Conservation (phyloP, 2,797 vertebrate genomes). For the Eleutherodactylus coqui region DNA sequence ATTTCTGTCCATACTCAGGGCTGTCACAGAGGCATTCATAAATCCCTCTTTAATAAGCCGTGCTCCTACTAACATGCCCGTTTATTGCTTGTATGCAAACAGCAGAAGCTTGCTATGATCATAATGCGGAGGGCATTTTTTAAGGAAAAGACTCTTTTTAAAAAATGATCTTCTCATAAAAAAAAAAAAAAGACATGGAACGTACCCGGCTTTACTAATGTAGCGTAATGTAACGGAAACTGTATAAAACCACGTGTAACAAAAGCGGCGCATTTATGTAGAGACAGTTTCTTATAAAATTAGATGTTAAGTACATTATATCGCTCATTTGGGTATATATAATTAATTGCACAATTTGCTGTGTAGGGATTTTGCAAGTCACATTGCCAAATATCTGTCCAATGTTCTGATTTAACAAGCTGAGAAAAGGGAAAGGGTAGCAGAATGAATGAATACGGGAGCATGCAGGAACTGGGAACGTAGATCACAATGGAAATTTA, state of each 20-base stretch:
- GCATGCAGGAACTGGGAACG: background rate
- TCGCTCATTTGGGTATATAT: constrained; percentile 28
- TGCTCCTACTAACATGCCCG: constrained; percentile 47
- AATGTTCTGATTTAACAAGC: constrained; percentile 17
- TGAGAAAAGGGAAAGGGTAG: constrained; percentile 3
- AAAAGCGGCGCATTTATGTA: constrained; percentile 1
- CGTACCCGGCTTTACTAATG: no score
- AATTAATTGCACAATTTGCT: constrained; percentile 28
- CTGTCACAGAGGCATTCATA: constrained; percentile 61
- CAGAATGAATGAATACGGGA: background rate
- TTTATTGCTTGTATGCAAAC: constrained; percentile 58
- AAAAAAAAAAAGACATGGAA: constrained; percentile 9
- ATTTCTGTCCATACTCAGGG: constrained; percentile 62
- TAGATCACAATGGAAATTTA: background rate
- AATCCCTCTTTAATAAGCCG: constrained; percentile 62
- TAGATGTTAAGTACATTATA: constrained; percentile 19
- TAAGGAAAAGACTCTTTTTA: background rate
- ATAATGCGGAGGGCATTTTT: constrained; percentile 23
- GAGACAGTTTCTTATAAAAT: constrained; percentile 24
- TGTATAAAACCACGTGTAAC: constrained; percentile 8
- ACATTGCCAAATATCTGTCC: constrained; percentile 9
- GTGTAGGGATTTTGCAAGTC: constrained; percentile 1
- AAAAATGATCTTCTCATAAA: constrained; percentile 25
- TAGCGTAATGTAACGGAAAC: constrained; percentile 5
- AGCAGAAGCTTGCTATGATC: constrained; percentile 43